Base-by-base conservation (phyloP, 2,113 vertebrate species). In the Boleophthalmus pectinirostris region DNA sequence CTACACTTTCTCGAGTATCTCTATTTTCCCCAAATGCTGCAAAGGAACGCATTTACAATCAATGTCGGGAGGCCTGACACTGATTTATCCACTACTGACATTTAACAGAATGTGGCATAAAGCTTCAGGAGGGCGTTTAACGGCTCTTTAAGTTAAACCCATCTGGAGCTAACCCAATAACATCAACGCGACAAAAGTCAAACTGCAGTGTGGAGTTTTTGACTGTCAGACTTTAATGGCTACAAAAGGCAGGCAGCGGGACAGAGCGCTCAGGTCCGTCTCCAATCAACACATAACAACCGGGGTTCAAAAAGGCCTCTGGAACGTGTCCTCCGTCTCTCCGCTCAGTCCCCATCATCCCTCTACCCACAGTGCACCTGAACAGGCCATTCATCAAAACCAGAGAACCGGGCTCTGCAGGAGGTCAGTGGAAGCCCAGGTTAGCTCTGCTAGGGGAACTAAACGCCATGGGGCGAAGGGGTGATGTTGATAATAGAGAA, bases 361-460 rank as follows among this genome's bases (percentile, higher is more conserved):
- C 51, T 64, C 23, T 21, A 54, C 47, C 53, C 29, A 24, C 76
- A 51, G 74, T 29, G 60, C 29, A 51, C 15, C 6, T 23, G 70
- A 77, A 77, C 21, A 53, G 43, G n/a, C 56, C 45, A 57, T 29
- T 67, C 64, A 73, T 78, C 11, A 54, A 68, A 13, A 67, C 66
- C 65, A 70, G 57, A 80, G 73, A 80, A 68, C 2, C 56, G 20
- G 20, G 5, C n/a, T 79, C 63, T 68, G 53, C 18, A 63, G 33
- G 69, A 46, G 74, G 86, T 94, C 91, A 93, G 82, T 89, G 82
- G 75, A 90, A 91, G 68, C 84, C 82, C 68, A 88, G 78, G 73
- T 90, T 78, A 70, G 92, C 90, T 91, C 92, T 90, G 81, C 86
- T 93, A 66, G 91, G 88, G 79, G 92, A 93, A 85, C 93, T 94